Conservation (phyloP, 2,113 vertebrate species). For the Megalops atlanticus region DNA sequence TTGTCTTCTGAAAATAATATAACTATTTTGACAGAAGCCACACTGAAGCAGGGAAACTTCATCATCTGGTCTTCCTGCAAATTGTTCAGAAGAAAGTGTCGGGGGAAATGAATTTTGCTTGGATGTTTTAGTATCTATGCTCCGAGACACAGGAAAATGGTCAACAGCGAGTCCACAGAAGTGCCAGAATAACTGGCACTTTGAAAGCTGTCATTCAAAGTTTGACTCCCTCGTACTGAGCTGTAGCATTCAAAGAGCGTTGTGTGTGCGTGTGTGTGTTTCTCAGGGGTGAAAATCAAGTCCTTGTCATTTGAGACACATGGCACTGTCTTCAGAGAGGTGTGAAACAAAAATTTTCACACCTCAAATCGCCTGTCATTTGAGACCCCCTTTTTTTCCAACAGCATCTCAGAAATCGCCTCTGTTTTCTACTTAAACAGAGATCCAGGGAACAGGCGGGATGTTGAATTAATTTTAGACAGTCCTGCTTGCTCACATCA, state of each 20-base stretch:
- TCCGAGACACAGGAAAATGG: constrained; percentile 12
- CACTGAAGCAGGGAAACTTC: constrained; percentile 30
- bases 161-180: constrained; percentile 18
- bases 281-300: constrained; percentile 11
- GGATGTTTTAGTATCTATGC: constrained; percentile 11
- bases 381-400: neutral
- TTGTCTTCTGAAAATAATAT: constrained; percentile 66
- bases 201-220: constrained; percentile 36
- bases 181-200: constrained; percentile 43
- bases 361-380: constrained; percentile 4
- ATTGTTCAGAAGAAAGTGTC: constrained; percentile 9
- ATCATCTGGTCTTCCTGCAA: constrained; percentile 17
- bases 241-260: neutral
- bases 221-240: constrained; percentile 26
- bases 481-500: neutral
- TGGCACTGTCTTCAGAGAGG: constrained; percentile 29
- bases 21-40: constrained; percentile 36
- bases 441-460: neutral
- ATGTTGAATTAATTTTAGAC: neutral
- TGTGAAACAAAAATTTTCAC: constrained; percentile 31
- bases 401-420: neutral
- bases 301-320: constrained; percentile 11
- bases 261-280: neutral
- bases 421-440: neutral
- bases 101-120: constrained; percentile 35